Conservation (phyloP, 2,888 invertebrate species). For the Megastigmus dorsalis region DNA sequence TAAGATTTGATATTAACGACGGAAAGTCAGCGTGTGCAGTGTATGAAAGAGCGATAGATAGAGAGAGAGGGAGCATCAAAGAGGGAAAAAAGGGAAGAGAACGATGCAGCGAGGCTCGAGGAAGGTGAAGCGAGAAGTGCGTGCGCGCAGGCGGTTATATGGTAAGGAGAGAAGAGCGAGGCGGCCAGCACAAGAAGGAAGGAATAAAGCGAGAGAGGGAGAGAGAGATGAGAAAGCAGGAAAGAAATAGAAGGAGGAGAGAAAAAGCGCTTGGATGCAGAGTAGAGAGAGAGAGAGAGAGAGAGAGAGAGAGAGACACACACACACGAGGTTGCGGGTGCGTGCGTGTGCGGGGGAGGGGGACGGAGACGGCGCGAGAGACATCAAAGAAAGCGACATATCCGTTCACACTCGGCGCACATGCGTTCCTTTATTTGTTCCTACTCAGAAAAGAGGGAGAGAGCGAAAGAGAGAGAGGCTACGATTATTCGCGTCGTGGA, state of each 20-base stretch:
- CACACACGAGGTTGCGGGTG: not conserved
- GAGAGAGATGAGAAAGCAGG: not conserved
- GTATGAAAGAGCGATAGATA: slow-evolving; percentile 2
- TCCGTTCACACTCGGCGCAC: slow-evolving; percentile 71
- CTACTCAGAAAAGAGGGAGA: not conserved
- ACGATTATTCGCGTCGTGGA: slow-evolving; percentile 49
- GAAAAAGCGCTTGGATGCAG: slow-evolving; percentile 4
- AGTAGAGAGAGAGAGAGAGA: slow-evolving; percentile 1
- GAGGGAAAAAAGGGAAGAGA: slow-evolving; percentile 52
- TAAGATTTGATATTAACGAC: slow-evolving; percentile 30
- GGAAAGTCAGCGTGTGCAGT: no score
- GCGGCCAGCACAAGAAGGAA: slow-evolving; percentile 6
- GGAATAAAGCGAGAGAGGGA: not conserved
- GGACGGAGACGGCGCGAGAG: no score
- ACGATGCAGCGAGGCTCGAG: no score
- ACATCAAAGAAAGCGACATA: slow-evolving; percentile 73
- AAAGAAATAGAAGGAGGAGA: not conserved
- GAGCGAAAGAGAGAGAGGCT: not conserved
- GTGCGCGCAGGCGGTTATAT: not conserved
- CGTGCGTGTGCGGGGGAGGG: no score
- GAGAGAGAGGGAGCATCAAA: slow-evolving; percentile 23
- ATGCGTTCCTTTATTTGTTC: slow-evolving; percentile 58
- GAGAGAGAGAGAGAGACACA: slow-evolving; percentile 55
- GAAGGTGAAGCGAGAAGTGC: not conserved
- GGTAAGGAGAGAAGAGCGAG: not conserved